A percentile compares a stretch with the other conserved stretches of the same genome.
phyloP scores from a whole-genome alignment of 2,797 vertebrate species.

The Corythornis leucogaster region DNA sequence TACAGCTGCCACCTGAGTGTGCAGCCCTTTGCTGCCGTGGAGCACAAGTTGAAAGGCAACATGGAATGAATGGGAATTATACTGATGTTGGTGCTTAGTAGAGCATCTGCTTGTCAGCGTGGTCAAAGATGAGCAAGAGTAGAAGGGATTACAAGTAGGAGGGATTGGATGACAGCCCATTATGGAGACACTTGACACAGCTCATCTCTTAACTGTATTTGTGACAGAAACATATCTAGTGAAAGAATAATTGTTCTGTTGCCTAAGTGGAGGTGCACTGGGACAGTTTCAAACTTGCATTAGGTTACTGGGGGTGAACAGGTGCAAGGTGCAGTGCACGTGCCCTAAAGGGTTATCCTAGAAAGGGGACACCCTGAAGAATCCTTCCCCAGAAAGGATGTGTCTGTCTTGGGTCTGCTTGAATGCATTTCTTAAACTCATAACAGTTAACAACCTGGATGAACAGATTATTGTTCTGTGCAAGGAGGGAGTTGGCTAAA shows the following conservation, averaged over 20 bases:
- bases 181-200: slow-evolving; percentile 22
- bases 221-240: neutral
- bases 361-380: neutral
- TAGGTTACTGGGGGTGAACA: neutral
- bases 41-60: neutral
- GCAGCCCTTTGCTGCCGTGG: neutral
- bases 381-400: neutral
- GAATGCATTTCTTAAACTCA: neutral
- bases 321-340: neutral
- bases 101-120: neutral
- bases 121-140: neutral
- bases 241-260: slow-evolving; percentile 42
- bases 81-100: neutral
- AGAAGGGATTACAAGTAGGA: neutral
- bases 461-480: neutral
- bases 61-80: neutral
- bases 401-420: neutral
- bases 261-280: neutral
- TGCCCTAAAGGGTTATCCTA: neutral
- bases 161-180: slow-evolving; percentile 25
- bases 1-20: neutral
- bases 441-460: rapidly evolving
- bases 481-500: neutral
- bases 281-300: neutral
- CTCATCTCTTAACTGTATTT: neutral